Percentiles rank a stretch among this genome's conserved stretches.
These are phyloP conservation scores for Amazona finschi DNA, from an alignment of 2,797 vertebrate genomes.

Conservation along the genomic window DNA sequence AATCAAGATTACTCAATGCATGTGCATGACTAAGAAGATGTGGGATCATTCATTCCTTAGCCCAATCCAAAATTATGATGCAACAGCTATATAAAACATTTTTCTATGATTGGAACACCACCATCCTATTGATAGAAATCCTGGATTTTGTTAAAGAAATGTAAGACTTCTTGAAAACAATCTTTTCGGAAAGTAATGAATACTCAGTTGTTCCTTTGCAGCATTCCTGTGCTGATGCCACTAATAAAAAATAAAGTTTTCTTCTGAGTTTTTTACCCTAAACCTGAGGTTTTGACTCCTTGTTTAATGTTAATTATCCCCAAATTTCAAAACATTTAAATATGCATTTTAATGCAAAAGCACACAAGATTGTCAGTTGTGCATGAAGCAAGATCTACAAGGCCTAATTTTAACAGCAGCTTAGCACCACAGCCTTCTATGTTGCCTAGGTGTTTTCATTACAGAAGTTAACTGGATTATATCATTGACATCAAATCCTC, in stretches of 20 bases:
- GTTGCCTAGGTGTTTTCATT: slow-evolving; percentile 14
- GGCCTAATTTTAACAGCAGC: slow-evolving; percentile 45
- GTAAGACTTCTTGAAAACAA: background rate
- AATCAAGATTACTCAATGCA: background rate
- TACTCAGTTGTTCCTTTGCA: background rate
- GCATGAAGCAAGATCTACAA: background rate
- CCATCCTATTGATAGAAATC: background rate
- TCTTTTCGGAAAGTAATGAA: background rate
- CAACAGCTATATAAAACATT: background rate
- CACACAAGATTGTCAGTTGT: slow-evolving; percentile 5
- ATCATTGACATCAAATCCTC: slow-evolving; percentile 3
- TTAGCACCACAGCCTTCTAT: background rate
- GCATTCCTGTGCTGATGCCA: background rate
- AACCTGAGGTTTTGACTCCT: background rate
- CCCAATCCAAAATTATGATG: background rate
- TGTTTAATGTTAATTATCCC: background rate
- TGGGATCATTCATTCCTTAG: background rate
- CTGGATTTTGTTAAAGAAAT: background rate
- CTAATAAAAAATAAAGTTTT: background rate
- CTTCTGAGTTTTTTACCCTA: background rate
- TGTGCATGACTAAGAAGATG: background rate
- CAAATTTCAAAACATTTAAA: slow-evolving; percentile 41
- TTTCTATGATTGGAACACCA: background rate
- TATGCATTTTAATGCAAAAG: background rate
- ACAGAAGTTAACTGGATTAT: background rate